Conservation (phyloP, 2,113 vertebrate genomes). For the Microcebus ravelobensis region DNA sequence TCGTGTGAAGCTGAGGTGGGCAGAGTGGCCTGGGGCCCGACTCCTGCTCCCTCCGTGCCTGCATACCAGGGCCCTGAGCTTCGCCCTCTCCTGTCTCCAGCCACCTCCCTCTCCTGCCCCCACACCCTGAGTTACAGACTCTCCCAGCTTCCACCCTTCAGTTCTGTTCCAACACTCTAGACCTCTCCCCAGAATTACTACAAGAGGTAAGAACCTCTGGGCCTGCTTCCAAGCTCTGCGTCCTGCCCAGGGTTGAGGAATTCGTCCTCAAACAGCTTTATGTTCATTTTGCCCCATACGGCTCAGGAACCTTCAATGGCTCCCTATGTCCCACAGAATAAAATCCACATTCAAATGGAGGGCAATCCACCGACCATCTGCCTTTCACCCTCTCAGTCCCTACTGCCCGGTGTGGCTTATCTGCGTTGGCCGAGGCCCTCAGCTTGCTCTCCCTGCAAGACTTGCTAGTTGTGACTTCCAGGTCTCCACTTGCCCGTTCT, state of each 20-base stretch:
- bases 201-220: background rate
- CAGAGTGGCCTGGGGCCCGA: background rate
- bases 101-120: background rate
- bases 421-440: background rate
- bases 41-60: background rate
- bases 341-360: background rate
- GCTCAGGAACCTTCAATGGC: background rate
- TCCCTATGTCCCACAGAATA: background rate
- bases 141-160: background rate
- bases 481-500: background rate
- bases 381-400: background rate
- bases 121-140: background rate
- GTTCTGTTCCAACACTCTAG: background rate
- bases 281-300: background rate
- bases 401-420: background rate
- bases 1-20: conserved; percentile 61
- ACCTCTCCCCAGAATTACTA: background rate
- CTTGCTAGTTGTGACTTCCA: background rate
- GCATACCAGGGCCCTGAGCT: background rate
- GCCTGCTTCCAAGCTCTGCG: background rate
- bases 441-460: fast-evolving
- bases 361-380: too few relatives aligned
- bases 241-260: background rate
- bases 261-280: background rate
- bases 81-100: background rate